Conservation (phyloP, 2,797 vertebrate genomes). For the Scleropages formosus region DNA sequence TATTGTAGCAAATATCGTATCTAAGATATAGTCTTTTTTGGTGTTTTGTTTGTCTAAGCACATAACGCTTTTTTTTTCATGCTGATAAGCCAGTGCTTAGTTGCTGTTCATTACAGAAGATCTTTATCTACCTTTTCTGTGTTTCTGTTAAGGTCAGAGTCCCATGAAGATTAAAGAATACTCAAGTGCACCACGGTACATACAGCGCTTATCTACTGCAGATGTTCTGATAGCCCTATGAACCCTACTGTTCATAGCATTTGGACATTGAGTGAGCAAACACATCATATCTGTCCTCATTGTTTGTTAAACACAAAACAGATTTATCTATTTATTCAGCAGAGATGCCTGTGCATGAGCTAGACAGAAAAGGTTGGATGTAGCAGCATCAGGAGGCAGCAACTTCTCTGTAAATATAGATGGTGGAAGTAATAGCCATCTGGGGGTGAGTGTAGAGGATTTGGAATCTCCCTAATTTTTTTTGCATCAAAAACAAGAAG, state of each 20-base stretch:
- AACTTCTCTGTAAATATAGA: conserved; percentile 23
- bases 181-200: background rate
- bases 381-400: conserved; percentile 9
- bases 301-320: too few relatives aligned
- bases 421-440: conserved; percentile 14
- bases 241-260: too few relatives aligned
- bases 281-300: too few relatives aligned
- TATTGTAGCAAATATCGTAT: too few relatives aligned
- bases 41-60: too few relatives aligned
- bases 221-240: background rate
- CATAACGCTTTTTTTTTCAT: too few relatives aligned
- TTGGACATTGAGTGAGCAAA: background rate
- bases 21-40: too few relatives aligned
- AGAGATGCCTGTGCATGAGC: too few relatives aligned
- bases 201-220: background rate
- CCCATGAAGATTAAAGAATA: background rate
- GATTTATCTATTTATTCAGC: background rate
- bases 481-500: conserved; percentile 6
- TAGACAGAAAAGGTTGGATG: background rate
- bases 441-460: conserved; percentile 20
- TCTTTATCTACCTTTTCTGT: background rate
- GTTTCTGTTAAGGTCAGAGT: background rate
- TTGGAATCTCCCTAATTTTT: conserved; percentile 27
- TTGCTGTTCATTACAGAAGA: background rate
- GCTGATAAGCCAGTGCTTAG: background rate